phyloP scores from a whole-genome alignment of 2,797 vertebrate genomes.

The Lutra lutra region DNA sequence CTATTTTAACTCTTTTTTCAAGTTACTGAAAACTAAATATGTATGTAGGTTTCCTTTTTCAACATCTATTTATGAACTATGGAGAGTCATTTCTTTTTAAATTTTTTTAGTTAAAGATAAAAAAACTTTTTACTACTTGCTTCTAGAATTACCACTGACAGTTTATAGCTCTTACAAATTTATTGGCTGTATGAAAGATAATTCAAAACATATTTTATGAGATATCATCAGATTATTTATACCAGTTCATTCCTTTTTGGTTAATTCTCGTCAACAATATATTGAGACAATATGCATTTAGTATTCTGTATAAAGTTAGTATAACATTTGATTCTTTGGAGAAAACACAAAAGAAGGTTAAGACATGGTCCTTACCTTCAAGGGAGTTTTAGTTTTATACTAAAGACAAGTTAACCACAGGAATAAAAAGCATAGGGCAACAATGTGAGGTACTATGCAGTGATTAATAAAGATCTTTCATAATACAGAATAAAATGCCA shows the following conservation, averaged over 20 bases:
- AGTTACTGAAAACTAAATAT: not conserved
- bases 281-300: not conserved
- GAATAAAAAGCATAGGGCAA: not conserved
- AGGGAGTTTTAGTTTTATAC: not conserved
- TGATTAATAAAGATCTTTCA: not conserved
- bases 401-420: not conserved
- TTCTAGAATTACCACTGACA: not conserved
- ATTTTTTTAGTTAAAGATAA: not conserved
- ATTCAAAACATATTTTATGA: not conserved
- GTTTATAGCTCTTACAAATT: not conserved
- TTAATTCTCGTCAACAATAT: conserved; percentile 25
- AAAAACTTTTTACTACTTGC: not conserved
- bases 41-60: not conserved
- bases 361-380: not conserved
- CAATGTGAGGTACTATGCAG: not conserved
- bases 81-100: not conserved
- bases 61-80: not conserved
- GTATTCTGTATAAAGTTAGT: not conserved
- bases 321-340: not conserved
- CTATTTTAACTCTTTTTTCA: not conserved
- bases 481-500: not conserved
- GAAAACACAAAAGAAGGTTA: not conserved
- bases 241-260: not conserved
- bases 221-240: not conserved
- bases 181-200: not conserved